Evolutionary conservation across 1,140 invertebrate species (phyloP), one percentile per base, ranked within the genome.

Genomic region (Parasteatoda tepidariorum): DNA sequence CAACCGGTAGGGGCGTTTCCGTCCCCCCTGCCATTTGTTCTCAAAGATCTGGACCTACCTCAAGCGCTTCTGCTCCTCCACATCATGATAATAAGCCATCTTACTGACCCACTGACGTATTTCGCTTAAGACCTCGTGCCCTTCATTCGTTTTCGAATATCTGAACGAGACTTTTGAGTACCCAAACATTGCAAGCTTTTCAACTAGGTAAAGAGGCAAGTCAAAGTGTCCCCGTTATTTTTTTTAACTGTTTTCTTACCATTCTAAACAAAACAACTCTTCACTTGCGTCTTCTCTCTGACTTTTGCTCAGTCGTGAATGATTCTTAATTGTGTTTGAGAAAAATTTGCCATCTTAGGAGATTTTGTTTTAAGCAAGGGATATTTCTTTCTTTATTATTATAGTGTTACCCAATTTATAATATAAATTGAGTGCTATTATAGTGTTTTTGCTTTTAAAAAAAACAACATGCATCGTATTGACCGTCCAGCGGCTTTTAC

Each of bases 21-120:
- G 7, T 30, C 18, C 75, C 62, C 75, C 34, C 34, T 28, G 30
- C 33, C 76, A 57, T 59, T 57, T 68, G 62, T 41, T 68, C 54
- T 54, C 5, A 54, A 24, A 82, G 57, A 31, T 71, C 41, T 22
- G 57, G 30, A 48, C 7, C 31, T 34, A 41, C 78, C 78, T 62
- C 66, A 31, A 67, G 78, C 78, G 41, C 64, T 33, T 41, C 54
- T 66, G 75, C 28, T 67, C 75, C 30, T 68, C 30, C 38, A 71
- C 62, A 82, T 67, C 67, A n/a, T 38, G 78, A 82, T 24, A 61
- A 70, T 61, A 38, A 71, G 33, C 30, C 64, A 57, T 55, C 81
- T 83, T 82, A 73, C 81, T 83, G 81, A 83, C 81, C 81, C 61
- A 83, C 81, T 83, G 70, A 74, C 81, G 68, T 61, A 70, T 33